Evolutionary conservation across 1,140 invertebrate species (phyloP), one percentile per base, ranked within the genome.

Genomic region (Carposina sasakii): DNA sequence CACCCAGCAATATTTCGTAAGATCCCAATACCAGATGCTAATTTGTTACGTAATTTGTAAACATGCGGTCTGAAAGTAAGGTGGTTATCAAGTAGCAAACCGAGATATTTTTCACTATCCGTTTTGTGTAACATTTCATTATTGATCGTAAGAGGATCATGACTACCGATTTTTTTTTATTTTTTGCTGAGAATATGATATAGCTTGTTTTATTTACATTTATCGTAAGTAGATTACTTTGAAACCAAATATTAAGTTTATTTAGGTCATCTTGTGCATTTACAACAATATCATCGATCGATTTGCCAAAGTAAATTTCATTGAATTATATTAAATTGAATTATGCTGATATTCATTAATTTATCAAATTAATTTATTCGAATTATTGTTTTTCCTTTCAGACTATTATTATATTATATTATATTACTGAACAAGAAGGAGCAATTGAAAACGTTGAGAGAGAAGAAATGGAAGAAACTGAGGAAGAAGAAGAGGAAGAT

Each of bases 121-220:
- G 10, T 39, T 20, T 22, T 15, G 12, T 21, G 6, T 13, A 39
- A 8, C 4, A 10, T 15, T 9, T 5, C 9, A 13, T 15, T 15
- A 39, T 39, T 39, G 20, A 39, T 21, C 8, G 36, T 39, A 10
- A 39, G 22, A 12, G 36, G 36, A 21, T 39, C 19, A 13, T 21
- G 13, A 39, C 12, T 22, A 9, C 1, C 17, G 15, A 39, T 39
- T 39, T 21, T 39, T 20, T 15, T 39, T 39, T 39, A 22, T 21
- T 39, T 20, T 21, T 39, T 39, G 36, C 36, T 3, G 17, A 2
- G 36, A 39, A 39, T 21, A 39, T 21, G 22, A 39, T 39, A 15
- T 39, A 39, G 1, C 8, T 39, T 21, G 36, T 21, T 21, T 39
- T 39, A 39, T 17, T 9, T 12, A 15, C 19, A 21, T 39, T 39